Evolutionary conservation across 2,797 vertebrate genomes (phyloP).

Genomic region (Discoglossus pictus): DNA sequence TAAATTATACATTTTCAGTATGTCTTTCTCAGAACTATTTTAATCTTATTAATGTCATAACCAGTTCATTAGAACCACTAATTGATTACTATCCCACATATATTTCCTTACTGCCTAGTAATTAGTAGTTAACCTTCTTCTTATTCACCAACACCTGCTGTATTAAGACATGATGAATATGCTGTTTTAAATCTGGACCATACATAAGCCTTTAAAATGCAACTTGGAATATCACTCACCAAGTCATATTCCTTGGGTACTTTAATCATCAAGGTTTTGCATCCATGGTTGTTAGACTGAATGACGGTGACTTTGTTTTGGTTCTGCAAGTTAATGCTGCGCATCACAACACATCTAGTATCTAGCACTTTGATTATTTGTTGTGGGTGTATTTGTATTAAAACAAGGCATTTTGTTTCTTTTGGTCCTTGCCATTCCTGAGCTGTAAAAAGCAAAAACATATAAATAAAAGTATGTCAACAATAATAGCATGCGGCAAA

Average conservation of each 20-base stretch:
- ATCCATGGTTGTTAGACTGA: conserved; percentile 68
- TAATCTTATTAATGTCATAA: too few species aligned
- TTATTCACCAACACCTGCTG: too few species aligned
- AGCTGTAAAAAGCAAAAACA: conserved; percentile 59
- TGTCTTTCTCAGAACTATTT: too few species aligned
- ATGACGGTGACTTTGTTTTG: conserved; percentile 65
- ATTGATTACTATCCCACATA: too few species aligned
- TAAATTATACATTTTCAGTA: too few species aligned
- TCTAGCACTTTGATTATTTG: conserved; percentile 69
- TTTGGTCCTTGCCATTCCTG: conserved; percentile 75
- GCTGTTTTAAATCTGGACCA: too few species aligned
- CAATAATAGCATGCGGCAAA: too few species aligned
- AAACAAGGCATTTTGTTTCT: conserved; percentile 62
- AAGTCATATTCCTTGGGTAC: conserved; percentile 78
- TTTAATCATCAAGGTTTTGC: conserved; percentile 72
- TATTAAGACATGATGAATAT: too few species aligned
- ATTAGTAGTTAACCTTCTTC: too few species aligned
- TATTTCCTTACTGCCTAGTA: too few species aligned
- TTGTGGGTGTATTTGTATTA: conserved; percentile 64
- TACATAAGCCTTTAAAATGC: too few species aligned
- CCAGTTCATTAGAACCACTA: too few species aligned
- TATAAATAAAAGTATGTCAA: neutral
- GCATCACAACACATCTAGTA: conserved; percentile 58
- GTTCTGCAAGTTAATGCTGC: conserved; percentile 62
- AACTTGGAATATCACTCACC: conserved; percentile 63